phyloP scores from a whole-genome alignment of 2,888 invertebrate genomes.

The Diabrotica balteata region DNA sequence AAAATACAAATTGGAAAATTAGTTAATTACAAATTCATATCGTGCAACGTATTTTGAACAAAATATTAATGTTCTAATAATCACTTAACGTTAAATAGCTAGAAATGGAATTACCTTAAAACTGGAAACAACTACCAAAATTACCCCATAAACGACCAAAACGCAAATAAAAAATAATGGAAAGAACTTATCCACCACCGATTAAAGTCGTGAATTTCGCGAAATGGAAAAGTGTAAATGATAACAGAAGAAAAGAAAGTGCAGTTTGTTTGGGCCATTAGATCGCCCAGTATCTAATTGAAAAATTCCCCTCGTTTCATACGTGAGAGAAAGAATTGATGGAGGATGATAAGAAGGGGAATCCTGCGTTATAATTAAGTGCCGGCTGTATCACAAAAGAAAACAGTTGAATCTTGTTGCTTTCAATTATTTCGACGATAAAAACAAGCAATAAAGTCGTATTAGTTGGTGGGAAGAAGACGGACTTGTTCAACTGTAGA shows the following conservation, averaged over 20 bases:
- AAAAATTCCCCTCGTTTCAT: constrained; percentile 40
- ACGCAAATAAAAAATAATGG: too few species aligned
- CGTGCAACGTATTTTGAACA: too few species aligned
- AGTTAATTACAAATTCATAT: too few species aligned
- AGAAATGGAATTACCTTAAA: too few species aligned
- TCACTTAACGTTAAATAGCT: too few species aligned
- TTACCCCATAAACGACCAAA: too few species aligned
- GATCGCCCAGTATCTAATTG: constrained; percentile 42
- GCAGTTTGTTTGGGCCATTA: constrained; percentile 47
- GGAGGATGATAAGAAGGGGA: constrained; percentile 15
- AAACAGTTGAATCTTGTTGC: constrained; percentile 15
- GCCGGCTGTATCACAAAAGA: constrained; percentile 17
- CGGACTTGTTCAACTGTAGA: background rate
- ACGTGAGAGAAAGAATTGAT: constrained; percentile 29
- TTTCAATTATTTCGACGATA: constrained; percentile 14
- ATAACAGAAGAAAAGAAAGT: constrained; percentile 33
- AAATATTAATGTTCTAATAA: too few species aligned
- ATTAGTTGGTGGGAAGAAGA: background rate
- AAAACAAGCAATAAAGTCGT: constrained; percentile 8
- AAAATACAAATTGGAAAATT: too few species aligned
- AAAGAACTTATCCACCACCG: background rate
- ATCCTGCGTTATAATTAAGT: constrained; percentile 23
- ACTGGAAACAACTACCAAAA: too few species aligned
- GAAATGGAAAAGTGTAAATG: constrained; percentile 37
- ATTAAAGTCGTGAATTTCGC: constrained; percentile 16